Conservation (phyloP, 1,140 invertebrate species). For the Ptiloglossa arizonensis region DNA sequence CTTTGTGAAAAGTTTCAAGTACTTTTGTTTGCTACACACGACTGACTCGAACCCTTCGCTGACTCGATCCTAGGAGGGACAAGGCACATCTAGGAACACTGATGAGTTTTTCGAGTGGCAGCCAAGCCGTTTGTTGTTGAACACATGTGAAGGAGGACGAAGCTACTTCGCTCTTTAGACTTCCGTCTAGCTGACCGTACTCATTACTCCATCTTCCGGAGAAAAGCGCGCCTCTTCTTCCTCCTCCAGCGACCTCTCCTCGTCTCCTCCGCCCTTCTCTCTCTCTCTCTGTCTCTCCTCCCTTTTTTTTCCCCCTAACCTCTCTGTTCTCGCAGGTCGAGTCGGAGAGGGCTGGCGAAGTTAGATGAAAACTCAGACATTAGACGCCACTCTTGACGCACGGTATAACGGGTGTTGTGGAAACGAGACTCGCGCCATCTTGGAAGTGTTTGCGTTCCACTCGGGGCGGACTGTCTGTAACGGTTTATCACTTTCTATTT, state of each 20-base stretch:
- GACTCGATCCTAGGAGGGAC: slow-evolving; percentile 16
- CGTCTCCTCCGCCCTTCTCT: slow-evolving; percentile 1
- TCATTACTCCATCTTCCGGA: slow-evolving; percentile 67
- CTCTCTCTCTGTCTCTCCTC: slow-evolving; percentile 3
- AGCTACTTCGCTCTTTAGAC: slow-evolving; percentile 68
- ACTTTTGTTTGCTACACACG: background rate
- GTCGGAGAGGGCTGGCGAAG: slow-evolving; percentile 8
- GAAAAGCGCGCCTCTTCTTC: slow-evolving; percentile 57
- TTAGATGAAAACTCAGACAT: slow-evolving; percentile 42
- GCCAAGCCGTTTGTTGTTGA: slow-evolving; percentile 69
- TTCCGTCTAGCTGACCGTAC: slow-evolving; percentile 65
- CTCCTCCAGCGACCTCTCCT: background rate
- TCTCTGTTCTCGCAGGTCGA: slow-evolving; percentile 30
- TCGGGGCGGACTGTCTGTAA: background rate
- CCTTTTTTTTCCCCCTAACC: slow-evolving; percentile 41
- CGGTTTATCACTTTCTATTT: background rate
- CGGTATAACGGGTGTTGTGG: slow-evolving; percentile 17
- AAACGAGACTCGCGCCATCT: background rate
- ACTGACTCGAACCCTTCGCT: slow-evolving; percentile 21
- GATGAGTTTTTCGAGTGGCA: slow-evolving; percentile 75
- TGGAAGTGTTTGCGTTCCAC: background rate
- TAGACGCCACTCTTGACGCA: slow-evolving; percentile 24
- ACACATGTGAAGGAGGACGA: slow-evolving; percentile 63
- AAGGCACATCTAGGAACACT: slow-evolving; percentile 61
- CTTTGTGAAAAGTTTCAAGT: too few species aligned